These are phyloP conservation scores for Rhegmatorhina hoffmannsi DNA, from an alignment of 2,113 vertebrate species.

Conservation along the genomic window DNA sequence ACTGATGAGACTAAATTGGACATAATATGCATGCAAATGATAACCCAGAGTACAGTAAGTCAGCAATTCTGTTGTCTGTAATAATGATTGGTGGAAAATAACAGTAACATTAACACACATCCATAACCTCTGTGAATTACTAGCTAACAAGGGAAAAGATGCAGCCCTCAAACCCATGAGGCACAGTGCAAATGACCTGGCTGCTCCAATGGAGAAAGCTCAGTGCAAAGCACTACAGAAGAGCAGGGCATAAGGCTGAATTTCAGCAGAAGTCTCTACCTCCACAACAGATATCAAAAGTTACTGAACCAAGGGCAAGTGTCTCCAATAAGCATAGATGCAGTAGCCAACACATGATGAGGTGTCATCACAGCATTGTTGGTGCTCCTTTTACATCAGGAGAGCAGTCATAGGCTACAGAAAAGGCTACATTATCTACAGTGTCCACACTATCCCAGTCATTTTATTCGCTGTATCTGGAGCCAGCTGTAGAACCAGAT, in stretches of 20 bases:
- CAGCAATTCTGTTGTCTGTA: not conserved
- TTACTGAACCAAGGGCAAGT: not conserved
- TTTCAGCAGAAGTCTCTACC: not conserved
- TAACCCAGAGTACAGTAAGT: not conserved
- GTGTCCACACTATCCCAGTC: not conserved
- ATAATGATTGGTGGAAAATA: not conserved
- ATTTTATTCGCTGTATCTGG: not conserved
- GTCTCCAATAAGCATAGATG: not conserved
- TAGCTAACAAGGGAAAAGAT: not conserved
- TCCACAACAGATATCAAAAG: not conserved
- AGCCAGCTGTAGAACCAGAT: not conserved
- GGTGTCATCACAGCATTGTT: not conserved
- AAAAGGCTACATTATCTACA: not conserved
- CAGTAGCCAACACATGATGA: not conserved
- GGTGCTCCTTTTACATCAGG: not conserved
- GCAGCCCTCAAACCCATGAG: not conserved
- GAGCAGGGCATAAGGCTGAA: not conserved
- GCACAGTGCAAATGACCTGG: not conserved
- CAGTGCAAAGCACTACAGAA: fast-evolving
- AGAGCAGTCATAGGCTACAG: not conserved
- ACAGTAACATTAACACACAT: not conserved
- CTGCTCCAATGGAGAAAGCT: not conserved
- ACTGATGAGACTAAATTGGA: not conserved
- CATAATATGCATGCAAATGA: not conserved
- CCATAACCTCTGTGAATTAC: not conserved